Percentiles rank a stretch among this genome's conserved stretches.
phyloP scores from a whole-genome alignment of 2,113 vertebrate species.

The Lipophrys pholis region DNA sequence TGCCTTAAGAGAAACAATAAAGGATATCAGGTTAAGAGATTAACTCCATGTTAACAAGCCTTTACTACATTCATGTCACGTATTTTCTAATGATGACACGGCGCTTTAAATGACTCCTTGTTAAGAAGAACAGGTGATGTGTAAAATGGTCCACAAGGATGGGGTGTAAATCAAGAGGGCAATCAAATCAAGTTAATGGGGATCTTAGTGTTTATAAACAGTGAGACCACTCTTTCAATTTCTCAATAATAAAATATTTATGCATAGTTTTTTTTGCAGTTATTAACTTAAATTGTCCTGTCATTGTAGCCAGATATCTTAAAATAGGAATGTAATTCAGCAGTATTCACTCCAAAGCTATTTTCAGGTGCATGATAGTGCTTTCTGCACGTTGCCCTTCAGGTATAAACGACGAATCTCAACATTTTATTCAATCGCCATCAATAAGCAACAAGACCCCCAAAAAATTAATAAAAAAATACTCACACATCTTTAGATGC shows the following conservation, averaged over 20 bases:
- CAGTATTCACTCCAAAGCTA: not conserved
- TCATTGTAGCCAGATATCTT: not conserved
- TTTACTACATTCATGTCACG: not conserved
- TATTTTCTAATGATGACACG: not conserved
- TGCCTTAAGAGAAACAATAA: not conserved
- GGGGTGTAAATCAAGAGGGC: not conserved
- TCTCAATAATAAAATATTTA: not conserved
- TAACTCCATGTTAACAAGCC: not conserved
- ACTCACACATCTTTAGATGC: conserved; percentile 8
- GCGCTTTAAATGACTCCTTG: not conserved
- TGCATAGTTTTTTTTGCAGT: not conserved
- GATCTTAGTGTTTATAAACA: not conserved
- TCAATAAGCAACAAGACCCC: not conserved
- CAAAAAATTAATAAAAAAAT: not conserved
- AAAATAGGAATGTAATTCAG: not conserved
- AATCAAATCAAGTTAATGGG: not conserved
- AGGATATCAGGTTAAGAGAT: not conserved
- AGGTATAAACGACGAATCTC: not conserved
- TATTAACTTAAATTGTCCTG: not conserved
- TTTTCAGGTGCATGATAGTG: not conserved
- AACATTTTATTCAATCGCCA: not conserved
- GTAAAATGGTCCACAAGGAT: not conserved
- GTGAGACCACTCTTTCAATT: conserved; percentile 3
- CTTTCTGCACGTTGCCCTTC: not conserved
- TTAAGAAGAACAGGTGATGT: not conserved